Percentiles rank a stretch among this genome's conserved stretches.
Evolutionary conservation across 2,888 invertebrate genomes (phyloP).

Genomic region (Drosophila sordidula): DNA sequence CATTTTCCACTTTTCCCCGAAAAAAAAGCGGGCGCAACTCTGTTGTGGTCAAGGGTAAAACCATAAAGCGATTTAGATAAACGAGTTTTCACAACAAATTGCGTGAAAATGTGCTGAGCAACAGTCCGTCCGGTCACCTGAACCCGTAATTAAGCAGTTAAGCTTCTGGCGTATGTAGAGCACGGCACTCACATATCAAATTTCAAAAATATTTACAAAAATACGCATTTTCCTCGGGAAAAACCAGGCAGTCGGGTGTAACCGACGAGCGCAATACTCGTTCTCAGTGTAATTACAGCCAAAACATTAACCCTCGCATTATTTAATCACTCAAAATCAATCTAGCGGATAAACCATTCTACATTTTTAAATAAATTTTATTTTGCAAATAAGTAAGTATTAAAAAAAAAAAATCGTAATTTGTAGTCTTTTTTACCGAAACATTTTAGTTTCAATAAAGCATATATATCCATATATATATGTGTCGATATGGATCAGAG

Average conservation of each 20-base stretch:
- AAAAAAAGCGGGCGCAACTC: slow-evolving; percentile 25
- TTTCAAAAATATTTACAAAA: slow-evolving; percentile 8
- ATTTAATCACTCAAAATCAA: no score
- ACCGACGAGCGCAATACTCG: no score
- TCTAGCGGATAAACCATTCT: no score
- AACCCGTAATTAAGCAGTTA: slow-evolving; percentile 51
- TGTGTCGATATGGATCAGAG: no score
- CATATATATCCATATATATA: no score
- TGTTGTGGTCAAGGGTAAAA: slow-evolving; percentile 53
- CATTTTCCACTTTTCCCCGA: slow-evolving; percentile 38
- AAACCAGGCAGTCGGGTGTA: not conserved
- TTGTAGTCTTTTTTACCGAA: no score
- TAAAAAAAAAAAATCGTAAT: no score
- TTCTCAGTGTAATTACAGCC: no score
- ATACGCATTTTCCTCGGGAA: not conserved
- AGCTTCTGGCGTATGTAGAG: slow-evolving; percentile 21
- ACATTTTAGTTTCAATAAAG: no score
- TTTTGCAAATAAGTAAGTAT: no score
- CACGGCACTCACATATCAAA: slow-evolving; percentile 13
- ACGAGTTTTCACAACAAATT: slow-evolving; percentile 49
- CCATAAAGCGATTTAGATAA: slow-evolving; percentile 43
- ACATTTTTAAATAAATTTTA: no score
- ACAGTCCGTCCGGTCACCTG: slow-evolving; percentile 14
- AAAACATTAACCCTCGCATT: no score
- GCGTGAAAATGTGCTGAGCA: slow-evolving; percentile 45